phyloP scores from a whole-genome alignment of 1,140 invertebrate genomes.

The Micrasema longulum region DNA sequence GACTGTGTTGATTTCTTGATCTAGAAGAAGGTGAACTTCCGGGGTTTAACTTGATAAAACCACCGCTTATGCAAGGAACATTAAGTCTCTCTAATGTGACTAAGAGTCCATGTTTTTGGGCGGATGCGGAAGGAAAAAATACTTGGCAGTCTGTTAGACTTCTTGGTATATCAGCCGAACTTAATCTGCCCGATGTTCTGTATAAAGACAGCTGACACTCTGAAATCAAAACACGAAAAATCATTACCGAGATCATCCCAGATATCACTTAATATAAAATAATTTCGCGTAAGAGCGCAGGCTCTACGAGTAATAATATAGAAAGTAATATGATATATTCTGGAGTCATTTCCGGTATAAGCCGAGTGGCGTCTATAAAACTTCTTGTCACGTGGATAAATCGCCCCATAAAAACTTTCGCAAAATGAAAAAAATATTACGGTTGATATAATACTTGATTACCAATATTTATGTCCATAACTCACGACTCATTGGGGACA shows the following conservation, averaged over 20 bases:
- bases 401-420: background rate
- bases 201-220: conserved; percentile 63
- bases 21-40: conserved; percentile 54
- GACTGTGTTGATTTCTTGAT: conserved; percentile 52
- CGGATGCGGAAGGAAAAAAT: conserved; percentile 57
- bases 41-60: conserved; percentile 69
- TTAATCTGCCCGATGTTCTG: conserved; percentile 40
- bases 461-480: too few relatives aligned
- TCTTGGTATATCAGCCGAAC: conserved; percentile 49
- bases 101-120: conserved; percentile 67
- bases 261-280: too few relatives aligned
- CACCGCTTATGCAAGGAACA: conserved; percentile 70
- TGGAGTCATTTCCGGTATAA: background rate
- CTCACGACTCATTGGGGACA: too few relatives aligned
- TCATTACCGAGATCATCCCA: too few relatives aligned
- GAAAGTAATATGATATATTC: conserved; percentile 56
- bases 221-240: conserved; percentile 55
- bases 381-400: conserved; percentile 19
- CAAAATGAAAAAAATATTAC: too few relatives aligned
- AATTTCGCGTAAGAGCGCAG: too few relatives aligned
- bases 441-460: too few relatives aligned
- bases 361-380: conserved; percentile 13
- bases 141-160: conserved; percentile 57
- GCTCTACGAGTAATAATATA: background rate
- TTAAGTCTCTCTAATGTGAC: conserved; percentile 72